Percentiles rank a stretch among this genome's conserved stretches.
phyloP scores from a whole-genome alignment of 2,113 vertebrate species.

The cat (Felis catus) region DNA sequence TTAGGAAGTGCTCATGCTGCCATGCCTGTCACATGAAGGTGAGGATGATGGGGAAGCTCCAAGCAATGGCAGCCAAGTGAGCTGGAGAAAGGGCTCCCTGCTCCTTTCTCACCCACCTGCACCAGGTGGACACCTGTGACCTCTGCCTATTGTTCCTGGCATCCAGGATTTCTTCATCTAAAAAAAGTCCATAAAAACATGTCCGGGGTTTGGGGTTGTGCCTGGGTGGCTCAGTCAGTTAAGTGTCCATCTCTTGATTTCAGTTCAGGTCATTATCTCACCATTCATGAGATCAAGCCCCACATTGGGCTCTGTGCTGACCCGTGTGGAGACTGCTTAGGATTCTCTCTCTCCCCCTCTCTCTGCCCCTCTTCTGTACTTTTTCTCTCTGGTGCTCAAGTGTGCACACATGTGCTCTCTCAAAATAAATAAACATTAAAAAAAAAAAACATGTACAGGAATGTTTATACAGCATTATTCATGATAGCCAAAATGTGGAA shows the following conservation, averaged over 20 bases:
- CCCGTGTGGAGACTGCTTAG: too few relatives aligned
- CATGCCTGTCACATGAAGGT: too few relatives aligned
- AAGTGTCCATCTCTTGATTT: too few relatives aligned
- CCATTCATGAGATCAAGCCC: too few relatives aligned
- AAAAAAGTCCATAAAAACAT: not conserved
- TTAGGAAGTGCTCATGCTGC: not conserved
- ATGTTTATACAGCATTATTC: not conserved
- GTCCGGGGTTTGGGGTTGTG: not conserved
- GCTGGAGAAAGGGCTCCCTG: not conserved
- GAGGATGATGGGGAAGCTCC: fast-evolving
- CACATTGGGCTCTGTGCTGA: too few relatives aligned
- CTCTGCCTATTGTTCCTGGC: not conserved
- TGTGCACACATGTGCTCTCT: too few relatives aligned
- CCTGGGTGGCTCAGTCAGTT: too few relatives aligned
- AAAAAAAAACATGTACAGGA: not conserved
- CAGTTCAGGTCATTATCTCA: too few relatives aligned
- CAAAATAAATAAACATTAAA: too few relatives aligned
- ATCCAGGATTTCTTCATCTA: not conserved
- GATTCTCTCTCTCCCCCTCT: too few relatives aligned
- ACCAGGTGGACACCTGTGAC: not conserved
- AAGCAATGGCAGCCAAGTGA: not conserved
- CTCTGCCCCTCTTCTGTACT: too few relatives aligned
- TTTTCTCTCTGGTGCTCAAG: too few relatives aligned
- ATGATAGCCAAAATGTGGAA: not conserved
- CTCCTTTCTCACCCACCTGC: not conserved